These are phyloP conservation scores for Aphis craccivora DNA, from an alignment of 1,140 invertebrate genomes.

Conservation along the genomic window DNA sequence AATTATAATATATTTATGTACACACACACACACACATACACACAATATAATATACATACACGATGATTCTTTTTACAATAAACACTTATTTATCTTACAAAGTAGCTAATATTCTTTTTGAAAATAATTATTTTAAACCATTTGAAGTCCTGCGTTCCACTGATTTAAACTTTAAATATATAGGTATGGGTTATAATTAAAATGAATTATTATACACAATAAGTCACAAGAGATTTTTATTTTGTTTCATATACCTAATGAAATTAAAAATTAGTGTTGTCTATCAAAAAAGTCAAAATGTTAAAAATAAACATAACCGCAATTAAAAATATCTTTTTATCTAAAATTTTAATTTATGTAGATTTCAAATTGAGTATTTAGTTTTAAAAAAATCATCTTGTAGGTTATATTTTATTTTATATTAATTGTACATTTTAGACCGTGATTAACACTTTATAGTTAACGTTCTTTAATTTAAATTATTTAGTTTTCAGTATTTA, in stretches of 20 bases:
- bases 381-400: neutral
- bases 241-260: too few relatives aligned
- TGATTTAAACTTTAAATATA: neutral
- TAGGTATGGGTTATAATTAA: neutral
- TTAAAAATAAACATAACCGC: neutral
- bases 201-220: neutral
- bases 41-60: neutral
- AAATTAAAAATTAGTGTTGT: too few relatives aligned
- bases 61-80: neutral
- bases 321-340: too few relatives aligned
- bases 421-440: neutral
- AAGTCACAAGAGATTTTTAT: neutral
- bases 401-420: neutral
- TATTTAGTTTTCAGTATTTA: neutral
- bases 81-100: neutral
- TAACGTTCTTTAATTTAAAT: conserved; percentile 11
- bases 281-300: neutral
- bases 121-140: neutral
- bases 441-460: conserved; percentile 22
- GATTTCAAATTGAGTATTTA: neutral
- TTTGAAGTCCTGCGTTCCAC: neutral
- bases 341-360: too few relatives aligned
- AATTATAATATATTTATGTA: neutral
- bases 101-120: neutral
- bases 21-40: neutral